phyloP scores from a whole-genome alignment of 2,113 vertebrate genomes.

The Eolophus roseicapilla region DNA sequence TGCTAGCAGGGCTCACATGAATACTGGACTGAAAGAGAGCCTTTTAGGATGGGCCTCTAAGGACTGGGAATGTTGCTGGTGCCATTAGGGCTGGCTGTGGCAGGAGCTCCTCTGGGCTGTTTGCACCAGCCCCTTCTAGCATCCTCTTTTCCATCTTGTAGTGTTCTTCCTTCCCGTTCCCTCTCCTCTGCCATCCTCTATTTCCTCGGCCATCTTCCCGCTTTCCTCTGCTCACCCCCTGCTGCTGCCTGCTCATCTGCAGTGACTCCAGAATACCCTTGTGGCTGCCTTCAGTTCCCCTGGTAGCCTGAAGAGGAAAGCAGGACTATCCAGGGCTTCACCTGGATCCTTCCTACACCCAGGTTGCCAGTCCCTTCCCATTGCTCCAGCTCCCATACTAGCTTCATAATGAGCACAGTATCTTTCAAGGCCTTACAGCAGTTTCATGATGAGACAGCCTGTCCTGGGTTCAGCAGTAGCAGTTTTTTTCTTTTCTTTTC shows the following conservation, averaged over 20 bases:
- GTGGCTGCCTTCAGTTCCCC: fast-evolving
- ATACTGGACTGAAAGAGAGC: not conserved
- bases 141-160: not conserved
- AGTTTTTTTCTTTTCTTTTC: no score
- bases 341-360: not conserved
- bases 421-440: not conserved
- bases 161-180: not conserved
- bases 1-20: not conserved
- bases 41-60: not conserved
- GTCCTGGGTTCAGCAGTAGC: no score
- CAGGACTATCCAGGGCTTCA: not conserved
- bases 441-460: not conserved
- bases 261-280: not conserved
- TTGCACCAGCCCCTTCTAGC: not conserved
- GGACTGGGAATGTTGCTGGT: not conserved
- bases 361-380: not conserved
- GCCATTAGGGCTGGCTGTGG: not conserved
- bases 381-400: not conserved
- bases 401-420: not conserved
- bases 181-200: fast-evolving
- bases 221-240: not conserved
- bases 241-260: not conserved
- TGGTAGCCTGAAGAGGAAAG: not conserved
- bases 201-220: not conserved
- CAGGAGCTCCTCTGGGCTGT: not conserved